Evolutionary conservation across 2,113 vertebrate species (phyloP), one percentile per base, ranked within the genome.

Genomic region (Passerina amoena): DNA sequence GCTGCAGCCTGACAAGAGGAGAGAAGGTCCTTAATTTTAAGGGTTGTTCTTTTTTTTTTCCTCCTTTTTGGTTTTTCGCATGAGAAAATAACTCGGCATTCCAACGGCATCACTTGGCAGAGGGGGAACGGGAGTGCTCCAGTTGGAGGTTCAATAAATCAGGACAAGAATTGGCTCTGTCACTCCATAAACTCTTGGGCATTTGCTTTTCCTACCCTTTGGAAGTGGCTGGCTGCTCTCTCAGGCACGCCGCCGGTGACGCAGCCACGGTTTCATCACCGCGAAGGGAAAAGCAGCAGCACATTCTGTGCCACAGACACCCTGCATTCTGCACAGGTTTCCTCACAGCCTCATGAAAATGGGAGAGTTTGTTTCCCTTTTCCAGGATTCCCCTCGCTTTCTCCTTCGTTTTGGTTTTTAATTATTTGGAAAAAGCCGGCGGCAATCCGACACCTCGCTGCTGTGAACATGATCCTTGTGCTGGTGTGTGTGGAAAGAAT

Each of bases 41-140:
- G 7, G 35, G 4, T 37, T 23, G 37, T 40, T 65, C 71, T 47
- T 40, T 79, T 21, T 5, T 11, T 7, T 42, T 5, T 14, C 12
- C 83, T 51, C 61, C 53, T 28, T 82, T 59, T 38, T 45, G 27
- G 30, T 82, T 92, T 93, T 89, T 96, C 59, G 25, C 96, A 91
- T 95, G 97, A 97, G 95, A 97, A 97, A 97, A 97, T 92, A 96
- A 95, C 94, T n/a, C 93, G 68, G 90, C 97, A 92, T 97, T 97
- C 97, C 97, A 86, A 90, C 95, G 27, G 13, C 95, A 96, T 96
- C 95, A 31, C 94, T 96, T 97, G 96, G 96, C 96, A 97, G 95
- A 69, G 40, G 89, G 79, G 85, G 89, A 63, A 82, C 40, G n/a
- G 47, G 86, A 96, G 96, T 6, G 88, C 86, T 97, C 94, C 95